phyloP scores from a whole-genome alignment of 2,888 invertebrate species.

The Ophioninae sp. region DNA sequence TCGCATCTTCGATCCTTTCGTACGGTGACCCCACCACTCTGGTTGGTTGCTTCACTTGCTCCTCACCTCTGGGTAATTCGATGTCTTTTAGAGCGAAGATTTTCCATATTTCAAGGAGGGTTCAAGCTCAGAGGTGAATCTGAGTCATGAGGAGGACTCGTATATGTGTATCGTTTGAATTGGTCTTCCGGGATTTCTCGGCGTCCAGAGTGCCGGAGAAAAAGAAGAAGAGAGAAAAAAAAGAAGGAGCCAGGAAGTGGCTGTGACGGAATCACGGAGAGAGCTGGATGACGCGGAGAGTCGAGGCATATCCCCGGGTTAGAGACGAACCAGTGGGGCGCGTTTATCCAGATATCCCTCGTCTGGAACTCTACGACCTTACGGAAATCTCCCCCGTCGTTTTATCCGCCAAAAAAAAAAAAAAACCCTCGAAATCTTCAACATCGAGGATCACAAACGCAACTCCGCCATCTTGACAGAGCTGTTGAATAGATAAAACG shows the following conservation, averaged over 20 bases:
- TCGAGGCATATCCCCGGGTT: slow-evolving; percentile 19
- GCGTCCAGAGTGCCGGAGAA: slow-evolving; percentile 16
- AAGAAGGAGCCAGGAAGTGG: neutral
- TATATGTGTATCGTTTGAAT: slow-evolving; percentile 72
- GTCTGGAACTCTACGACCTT: slow-evolving; percentile 2
- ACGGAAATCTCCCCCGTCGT: slow-evolving; percentile 36
- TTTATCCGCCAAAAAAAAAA: slow-evolving; percentile 20
- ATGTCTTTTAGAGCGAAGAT: slow-evolving; percentile 73
- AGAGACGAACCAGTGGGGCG: neutral
- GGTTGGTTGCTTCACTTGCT: slow-evolving; percentile 64
- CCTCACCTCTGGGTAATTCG: slow-evolving; percentile 75
- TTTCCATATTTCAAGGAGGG: slow-evolving; percentile 75
- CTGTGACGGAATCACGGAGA: slow-evolving; percentile 3
- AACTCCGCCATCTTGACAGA: neutral
- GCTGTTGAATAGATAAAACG: slow-evolving; percentile 4
- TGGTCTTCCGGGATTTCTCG: slow-evolving; percentile 73
- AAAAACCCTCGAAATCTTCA: slow-evolving; percentile 15
- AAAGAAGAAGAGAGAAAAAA: neutral
- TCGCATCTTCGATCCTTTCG: slow-evolving; percentile 34
- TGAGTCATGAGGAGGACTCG: slow-evolving; percentile 62
- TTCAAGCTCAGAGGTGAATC: slow-evolving; percentile 39
- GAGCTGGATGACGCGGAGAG: slow-evolving; percentile 2
- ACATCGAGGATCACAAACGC: slow-evolving; percentile 24
- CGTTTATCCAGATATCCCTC: slow-evolving; percentile 21
- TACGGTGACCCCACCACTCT: neutral